These are phyloP conservation scores for Achroia grisella DNA, from an alignment of 1,140 invertebrate genomes.

Conservation along the genomic window DNA sequence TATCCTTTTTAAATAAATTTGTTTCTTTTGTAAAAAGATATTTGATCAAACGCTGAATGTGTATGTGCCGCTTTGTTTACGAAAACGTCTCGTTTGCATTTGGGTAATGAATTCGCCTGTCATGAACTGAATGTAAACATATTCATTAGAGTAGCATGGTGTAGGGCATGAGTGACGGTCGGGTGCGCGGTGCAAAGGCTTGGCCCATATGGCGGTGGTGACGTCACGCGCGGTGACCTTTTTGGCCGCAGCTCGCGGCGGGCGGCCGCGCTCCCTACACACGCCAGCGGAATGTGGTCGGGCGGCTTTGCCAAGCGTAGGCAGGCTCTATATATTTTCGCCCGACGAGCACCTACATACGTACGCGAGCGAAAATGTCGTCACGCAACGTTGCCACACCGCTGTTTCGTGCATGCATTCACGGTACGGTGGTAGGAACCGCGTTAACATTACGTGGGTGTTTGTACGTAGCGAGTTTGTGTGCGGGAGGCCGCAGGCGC, in stretches of 20 bases:
- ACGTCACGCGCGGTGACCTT: conserved; percentile 66
- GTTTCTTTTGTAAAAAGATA: no score
- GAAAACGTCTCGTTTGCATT: neutral
- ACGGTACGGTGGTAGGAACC: conserved; percentile 23
- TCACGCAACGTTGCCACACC: conserved; percentile 72
- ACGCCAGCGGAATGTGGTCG: conserved; percentile 68
- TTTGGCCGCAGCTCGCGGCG: conserved; percentile 55
- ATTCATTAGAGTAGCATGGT: conserved; percentile 17
- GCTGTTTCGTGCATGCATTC: conserved; percentile 55
- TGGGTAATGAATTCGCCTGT: conserved; percentile 10
- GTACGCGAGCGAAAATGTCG: conserved; percentile 74
- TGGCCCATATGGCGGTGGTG: conserved; percentile 59
- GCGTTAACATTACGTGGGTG: conserved; percentile 61
- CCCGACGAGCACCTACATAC: conserved; percentile 69
- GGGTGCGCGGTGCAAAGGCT: conserved; percentile 29
- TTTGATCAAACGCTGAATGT: no score
- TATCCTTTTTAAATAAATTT: no score
- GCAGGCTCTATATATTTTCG: conserved; percentile 71
- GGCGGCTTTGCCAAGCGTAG: conserved; percentile 65
- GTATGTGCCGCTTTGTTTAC: no score
- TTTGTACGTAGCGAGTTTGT: conserved; percentile 44
- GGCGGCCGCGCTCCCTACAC: conserved; percentile 37
- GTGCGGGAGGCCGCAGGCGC: conserved; percentile 54
- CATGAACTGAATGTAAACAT: conserved; percentile 18
- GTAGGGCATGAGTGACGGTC: conserved; percentile 45